Evolutionary conservation across 92 coral and sea anemone genomes (phyloP), one percentile per base, ranked within the genome.

Genomic region (Zoanthus solanderi): DNA sequence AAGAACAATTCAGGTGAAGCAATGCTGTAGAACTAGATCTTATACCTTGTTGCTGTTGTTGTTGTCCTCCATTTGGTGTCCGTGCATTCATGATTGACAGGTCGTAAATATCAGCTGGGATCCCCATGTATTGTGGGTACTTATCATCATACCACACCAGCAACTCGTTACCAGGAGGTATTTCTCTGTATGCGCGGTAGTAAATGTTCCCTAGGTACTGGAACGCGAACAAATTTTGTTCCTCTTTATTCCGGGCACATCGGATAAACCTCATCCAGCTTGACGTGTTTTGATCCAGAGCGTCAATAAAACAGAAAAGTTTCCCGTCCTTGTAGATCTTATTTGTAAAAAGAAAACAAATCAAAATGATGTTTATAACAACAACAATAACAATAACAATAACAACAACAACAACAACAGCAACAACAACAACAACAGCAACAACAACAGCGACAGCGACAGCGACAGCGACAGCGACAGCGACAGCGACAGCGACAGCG

Each of bases 201-300:
- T 94, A 97, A 80, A 97, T 95, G 77, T 97, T 94, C 28, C 96
- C 96, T 44, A 92, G 91, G 84, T 95, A 97, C 77, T 97, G 99
- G 79, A 97, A 93, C 63, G 93, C 95, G 83, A 87, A 92, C 68
- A 96, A 83, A 91, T 97, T 97, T 81, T 97, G 99, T 74, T 97
- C 99, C 16, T 83, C 89, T 77, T 86, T 92, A 92, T 92, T 90
- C 45, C 99, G 98, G 30, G 99, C 99, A 75, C 99, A 97, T 83
- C 95, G 87, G 83, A 97, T 94, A 75, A 88, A 97, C 56, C 99
- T 93, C 99, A 97, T 97, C 99, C 99, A 97, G 78, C 99, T 97
- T 78, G 98, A 95, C 18, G 93, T 84, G 88, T 88, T 91, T 83
- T 95, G 96, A 72, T 97, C 95, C 74, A 93, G 93, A 47, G 93